Conservation (phyloP, 2,797 vertebrate species). For the Crenichthys baileyi region DNA sequence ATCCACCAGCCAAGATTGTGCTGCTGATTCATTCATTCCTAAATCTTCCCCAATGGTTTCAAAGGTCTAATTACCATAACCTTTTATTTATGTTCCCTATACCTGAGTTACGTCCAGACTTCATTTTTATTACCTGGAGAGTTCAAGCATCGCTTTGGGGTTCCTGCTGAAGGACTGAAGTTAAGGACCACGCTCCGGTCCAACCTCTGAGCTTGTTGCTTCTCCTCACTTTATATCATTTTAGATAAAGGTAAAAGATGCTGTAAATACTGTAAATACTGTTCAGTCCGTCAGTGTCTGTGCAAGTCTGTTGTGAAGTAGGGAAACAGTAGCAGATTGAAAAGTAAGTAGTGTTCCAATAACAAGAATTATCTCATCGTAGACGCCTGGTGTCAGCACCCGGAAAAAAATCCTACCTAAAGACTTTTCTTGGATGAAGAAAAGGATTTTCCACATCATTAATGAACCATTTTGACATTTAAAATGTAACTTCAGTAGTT, state of each 20-base stretch:
- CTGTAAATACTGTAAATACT: slow-evolving; percentile 70
- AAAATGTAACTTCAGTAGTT: slow-evolving; percentile 18
- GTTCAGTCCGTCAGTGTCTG: slow-evolving; percentile 47
- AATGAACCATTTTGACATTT: slow-evolving; percentile 17
- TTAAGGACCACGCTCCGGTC: slow-evolving; percentile 7
- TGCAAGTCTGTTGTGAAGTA: slow-evolving; percentile 69
- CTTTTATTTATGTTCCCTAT: background rate
- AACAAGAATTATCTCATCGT: slow-evolving; percentile 41
- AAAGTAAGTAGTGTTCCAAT: slow-evolving; percentile 29
- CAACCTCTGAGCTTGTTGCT: slow-evolving; percentile 14
- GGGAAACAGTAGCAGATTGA: slow-evolving; percentile 65
- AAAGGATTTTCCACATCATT: slow-evolving; percentile 20
- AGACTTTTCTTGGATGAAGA: background rate
- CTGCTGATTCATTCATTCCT: slow-evolving; percentile 38
- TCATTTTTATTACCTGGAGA: background rate
- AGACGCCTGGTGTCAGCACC: slow-evolving; percentile 28
- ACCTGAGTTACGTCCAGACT: slow-evolving; percentile 16
- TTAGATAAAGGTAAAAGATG: slow-evolving; percentile 11
- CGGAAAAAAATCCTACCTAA: slow-evolving; percentile 11
- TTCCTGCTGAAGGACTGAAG: slow-evolving; percentile 37
- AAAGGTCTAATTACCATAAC: background rate
- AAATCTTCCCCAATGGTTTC: background rate
- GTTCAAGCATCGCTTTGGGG: slow-evolving; percentile 7
- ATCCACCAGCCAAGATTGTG: slow-evolving; percentile 20
- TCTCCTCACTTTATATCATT: slow-evolving; percentile 25